phyloP scores from a whole-genome alignment of 2,113 vertebrate genomes.

The Gymnocephalus cernua region DNA sequence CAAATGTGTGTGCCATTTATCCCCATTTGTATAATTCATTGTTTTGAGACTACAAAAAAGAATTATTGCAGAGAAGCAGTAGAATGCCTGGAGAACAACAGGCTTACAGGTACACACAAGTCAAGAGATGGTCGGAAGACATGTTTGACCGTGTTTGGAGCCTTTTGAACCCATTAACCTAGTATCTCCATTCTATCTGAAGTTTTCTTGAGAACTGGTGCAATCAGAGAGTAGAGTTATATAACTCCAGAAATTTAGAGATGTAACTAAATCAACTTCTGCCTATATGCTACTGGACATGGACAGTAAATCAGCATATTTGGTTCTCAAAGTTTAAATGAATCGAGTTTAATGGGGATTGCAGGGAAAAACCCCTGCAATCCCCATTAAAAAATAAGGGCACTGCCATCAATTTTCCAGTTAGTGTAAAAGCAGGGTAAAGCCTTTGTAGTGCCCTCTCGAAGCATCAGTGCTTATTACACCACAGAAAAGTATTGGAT shows the following conservation, averaged over 20 bases:
- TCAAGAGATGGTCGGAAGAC: neutral
- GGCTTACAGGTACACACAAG: neutral
- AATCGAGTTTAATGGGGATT: neutral
- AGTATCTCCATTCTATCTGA: neutral
- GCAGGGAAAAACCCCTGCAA: neutral
- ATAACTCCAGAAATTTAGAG: neutral
- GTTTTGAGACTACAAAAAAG: neutral
- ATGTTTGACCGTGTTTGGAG: neutral
- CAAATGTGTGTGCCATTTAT: too few relatives aligned
- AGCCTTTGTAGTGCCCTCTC: neutral
- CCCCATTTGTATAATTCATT: neutral
- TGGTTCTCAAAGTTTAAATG: neutral
- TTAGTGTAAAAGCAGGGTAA: neutral
- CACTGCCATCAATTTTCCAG: neutral
- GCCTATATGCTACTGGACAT: neutral
- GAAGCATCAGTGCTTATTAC: neutral
- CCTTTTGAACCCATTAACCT: neutral
- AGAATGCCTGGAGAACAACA: neutral
- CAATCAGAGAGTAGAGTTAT: neutral
- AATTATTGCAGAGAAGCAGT: neutral
- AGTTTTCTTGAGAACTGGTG: neutral
- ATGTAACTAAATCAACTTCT: neutral
- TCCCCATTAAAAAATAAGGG: neutral
- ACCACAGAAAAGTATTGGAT: neutral
- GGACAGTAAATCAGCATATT: neutral